phyloP scores from a whole-genome alignment of 2,113 vertebrate genomes.

The Hemibagrus wyckioides region DNA sequence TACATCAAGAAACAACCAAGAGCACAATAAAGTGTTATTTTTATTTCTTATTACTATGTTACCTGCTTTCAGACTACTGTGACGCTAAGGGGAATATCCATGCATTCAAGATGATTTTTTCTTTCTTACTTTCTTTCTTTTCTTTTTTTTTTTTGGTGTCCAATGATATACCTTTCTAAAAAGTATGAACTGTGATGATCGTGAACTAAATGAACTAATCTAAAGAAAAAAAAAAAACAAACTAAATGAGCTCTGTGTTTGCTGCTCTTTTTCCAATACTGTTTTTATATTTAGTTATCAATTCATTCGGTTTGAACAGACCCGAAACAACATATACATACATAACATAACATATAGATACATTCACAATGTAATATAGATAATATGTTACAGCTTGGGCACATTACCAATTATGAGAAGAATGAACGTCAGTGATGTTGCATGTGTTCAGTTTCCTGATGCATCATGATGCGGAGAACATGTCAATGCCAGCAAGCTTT shows the following conservation, averaged over 20 bases:
- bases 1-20: slow-evolving; percentile 77
- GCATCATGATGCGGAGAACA: background rate
- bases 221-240: background rate
- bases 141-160: slow-evolving; percentile 16
- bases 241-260: slow-evolving; percentile 12
- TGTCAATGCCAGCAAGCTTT: slow-evolving; percentile 10
- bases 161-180: slow-evolving; percentile 12
- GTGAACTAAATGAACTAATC: slow-evolving; percentile 32
- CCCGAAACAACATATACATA: background rate
- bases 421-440: slow-evolving; percentile 3
- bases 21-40: slow-evolving; percentile 75
- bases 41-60: slow-evolving; percentile 74
- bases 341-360: background rate
- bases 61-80: slow-evolving; percentile 81
- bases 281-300: background rate
- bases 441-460: background rate
- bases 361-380: background rate
- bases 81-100: slow-evolving; percentile 77
- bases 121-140: too few species aligned
- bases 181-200: slow-evolving; percentile 8
- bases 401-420: background rate
- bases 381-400: background rate
- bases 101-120: slow-evolving; percentile 47
- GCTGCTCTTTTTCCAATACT: background rate
- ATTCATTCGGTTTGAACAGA: background rate